Evolutionary conservation across 64 coral and sea anemone genomes (phyloP).

Genomic region (Hydrozoanthus tunicans): DNA sequence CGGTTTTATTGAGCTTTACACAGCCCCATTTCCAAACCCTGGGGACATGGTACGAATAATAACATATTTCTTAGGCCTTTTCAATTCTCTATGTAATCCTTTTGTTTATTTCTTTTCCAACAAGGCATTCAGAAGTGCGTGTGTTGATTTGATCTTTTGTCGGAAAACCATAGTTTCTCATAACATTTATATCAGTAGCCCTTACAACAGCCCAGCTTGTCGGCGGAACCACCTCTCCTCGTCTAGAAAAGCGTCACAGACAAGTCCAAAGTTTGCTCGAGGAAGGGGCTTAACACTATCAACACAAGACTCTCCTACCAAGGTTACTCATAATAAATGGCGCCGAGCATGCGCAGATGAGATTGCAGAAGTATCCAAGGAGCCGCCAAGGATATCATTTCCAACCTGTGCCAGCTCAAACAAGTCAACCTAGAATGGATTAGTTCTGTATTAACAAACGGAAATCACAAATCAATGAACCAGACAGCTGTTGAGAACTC

Average conservation of each 20-base stretch:
- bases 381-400: too few species aligned
- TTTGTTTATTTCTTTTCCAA: constrained; percentile 93
- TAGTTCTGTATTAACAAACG: too few species aligned
- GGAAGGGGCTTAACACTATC: neutral
- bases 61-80: constrained; percentile 63
- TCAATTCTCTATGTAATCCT: constrained; percentile 83
- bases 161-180: neutral
- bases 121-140: constrained; percentile 66
- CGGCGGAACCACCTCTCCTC: neutral
- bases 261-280: neutral
- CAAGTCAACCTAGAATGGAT: too few species aligned
- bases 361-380: too few species aligned
- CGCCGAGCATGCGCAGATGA: neutral
- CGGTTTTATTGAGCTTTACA: constrained; percentile 77
- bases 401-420: too few species aligned
- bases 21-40: constrained; percentile 69
- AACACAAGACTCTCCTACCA: neutral
- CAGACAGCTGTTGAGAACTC: too few species aligned
- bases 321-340: neutral
- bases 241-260: neutral
- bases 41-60: constrained; percentile 64
- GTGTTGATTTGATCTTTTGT: constrained; percentile 61
- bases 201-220: neutral
- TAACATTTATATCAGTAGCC: neutral
- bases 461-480: too few species aligned